Conservation (phyloP, 2,797 vertebrate species). For the Coregonus ussuriensis region DNA sequence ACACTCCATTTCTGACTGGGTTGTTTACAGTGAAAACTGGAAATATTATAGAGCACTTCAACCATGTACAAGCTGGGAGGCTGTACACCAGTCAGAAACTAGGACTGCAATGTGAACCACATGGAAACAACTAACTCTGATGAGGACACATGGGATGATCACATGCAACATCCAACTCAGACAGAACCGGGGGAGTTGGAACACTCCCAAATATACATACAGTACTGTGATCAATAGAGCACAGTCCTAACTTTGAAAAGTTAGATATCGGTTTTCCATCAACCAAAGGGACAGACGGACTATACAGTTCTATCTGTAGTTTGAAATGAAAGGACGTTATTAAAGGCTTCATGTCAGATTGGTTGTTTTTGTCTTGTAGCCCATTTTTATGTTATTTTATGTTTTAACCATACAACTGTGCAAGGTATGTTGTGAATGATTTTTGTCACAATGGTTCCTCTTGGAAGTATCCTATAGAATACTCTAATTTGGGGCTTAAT, state of each 20-base stretch:
- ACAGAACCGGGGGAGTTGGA: background rate
- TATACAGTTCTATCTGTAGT: slow-evolving; percentile 40
- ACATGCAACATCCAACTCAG: slow-evolving; percentile 7
- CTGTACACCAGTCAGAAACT: background rate
- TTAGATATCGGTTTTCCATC: slow-evolving; percentile 36
- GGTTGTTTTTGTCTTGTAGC: background rate
- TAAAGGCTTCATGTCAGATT: slow-evolving; percentile 53
- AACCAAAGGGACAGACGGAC: slow-evolving; percentile 12
- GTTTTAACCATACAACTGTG: background rate
- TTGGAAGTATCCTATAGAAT: background rate
- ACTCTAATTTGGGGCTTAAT: background rate
- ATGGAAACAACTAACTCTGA: slow-evolving; percentile 1
- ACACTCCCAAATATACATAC: too few relatives aligned
- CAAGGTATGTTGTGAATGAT: too few relatives aligned
- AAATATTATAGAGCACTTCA: slow-evolving; percentile 20
- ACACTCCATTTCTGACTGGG: background rate
- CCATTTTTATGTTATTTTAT: background rate
- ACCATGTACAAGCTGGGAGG: slow-evolving; percentile 18
- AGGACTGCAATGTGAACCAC: slow-evolving; percentile 33
- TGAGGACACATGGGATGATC: slow-evolving; percentile 20
- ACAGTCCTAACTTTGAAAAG: background rate
- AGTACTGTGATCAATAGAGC: too few relatives aligned
- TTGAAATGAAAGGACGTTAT: slow-evolving; percentile 26
- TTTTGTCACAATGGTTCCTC: too few relatives aligned
- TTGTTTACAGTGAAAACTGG: slow-evolving; percentile 14